These are phyloP conservation scores for Chromobotia macracanthus DNA, from an alignment of 2,797 vertebrate species.

Conservation along the genomic window DNA sequence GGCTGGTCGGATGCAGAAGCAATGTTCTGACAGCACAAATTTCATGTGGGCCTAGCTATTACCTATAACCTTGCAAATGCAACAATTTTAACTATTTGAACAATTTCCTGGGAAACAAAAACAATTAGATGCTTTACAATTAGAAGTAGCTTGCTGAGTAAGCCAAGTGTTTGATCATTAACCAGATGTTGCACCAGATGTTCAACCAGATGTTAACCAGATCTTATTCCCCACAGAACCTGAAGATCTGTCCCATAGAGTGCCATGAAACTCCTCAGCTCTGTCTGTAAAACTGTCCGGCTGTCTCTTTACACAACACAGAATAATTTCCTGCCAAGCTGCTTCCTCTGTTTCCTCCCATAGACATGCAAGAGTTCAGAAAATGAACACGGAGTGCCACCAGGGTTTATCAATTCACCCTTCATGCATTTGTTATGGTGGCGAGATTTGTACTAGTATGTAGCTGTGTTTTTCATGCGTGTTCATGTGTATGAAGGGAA, in stretches of 20 bases:
- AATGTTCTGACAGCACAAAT: no score
- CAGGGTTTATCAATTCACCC: slow-evolving; percentile 1
- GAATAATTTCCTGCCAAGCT: slow-evolving; percentile 19
- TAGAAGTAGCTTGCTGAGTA: neutral
- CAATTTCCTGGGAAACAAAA: no score
- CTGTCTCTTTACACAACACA: slow-evolving; percentile 4
- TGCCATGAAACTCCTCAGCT: slow-evolving; percentile 68
- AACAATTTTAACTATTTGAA: no score
- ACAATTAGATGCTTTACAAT: neutral
- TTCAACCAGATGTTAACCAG: no score
- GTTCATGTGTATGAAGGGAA: slow-evolving; percentile 2
- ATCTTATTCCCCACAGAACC: slow-evolving; percentile 68
- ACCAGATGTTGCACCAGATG: neutral
- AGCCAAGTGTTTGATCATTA: neutral
- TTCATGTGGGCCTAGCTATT: neutral
- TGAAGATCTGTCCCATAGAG: slow-evolving; percentile 68
- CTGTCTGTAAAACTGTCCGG: slow-evolving; percentile 63
- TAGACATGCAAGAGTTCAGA: neutral
- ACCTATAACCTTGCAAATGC: neutral
- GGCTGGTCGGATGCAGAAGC: no score
- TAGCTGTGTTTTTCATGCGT: neutral
- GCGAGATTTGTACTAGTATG: slow-evolving; percentile 2
- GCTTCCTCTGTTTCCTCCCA: slow-evolving; percentile 6
- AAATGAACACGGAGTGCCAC: slow-evolving; percentile 14
- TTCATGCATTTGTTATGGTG: neutral